These are phyloP conservation scores for Philereme transversata DNA, from an alignment of 2,888 invertebrate genomes.

Conservation along the genomic window DNA sequence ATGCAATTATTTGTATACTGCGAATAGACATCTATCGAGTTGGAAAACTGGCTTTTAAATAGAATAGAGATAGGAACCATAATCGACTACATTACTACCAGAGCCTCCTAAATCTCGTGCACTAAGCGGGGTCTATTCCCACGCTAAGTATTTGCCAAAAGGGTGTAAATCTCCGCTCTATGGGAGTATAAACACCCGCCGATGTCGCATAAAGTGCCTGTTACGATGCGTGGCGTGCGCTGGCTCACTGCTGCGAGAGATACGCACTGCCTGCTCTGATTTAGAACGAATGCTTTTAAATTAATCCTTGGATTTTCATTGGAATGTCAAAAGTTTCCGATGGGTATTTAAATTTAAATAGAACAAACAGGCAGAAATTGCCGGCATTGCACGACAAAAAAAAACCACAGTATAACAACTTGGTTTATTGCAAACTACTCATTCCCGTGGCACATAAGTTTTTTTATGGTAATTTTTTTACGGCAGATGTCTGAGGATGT, in stretches of 20 bases:
- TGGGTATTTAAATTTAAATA: neutral
- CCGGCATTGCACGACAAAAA: too few species aligned
- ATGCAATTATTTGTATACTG: neutral
- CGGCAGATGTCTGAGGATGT: too few species aligned
- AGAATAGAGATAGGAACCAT: neutral
- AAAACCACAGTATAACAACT: too few species aligned
- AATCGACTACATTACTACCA: conserved; percentile 3
- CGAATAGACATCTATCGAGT: neutral
- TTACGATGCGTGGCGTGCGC: conserved; percentile 36
- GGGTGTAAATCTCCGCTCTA: conserved; percentile 31
- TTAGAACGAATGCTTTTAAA: conserved; percentile 20
- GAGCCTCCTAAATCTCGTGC: conserved; percentile 17
- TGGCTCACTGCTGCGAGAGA: conserved; percentile 30
- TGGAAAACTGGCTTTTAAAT: neutral
- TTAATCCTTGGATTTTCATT: conserved; percentile 1
- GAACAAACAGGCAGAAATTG: neutral
- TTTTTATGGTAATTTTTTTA: too few species aligned
- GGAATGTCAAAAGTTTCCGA: neutral
- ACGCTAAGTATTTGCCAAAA: conserved; percentile 33
- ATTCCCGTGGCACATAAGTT: too few species aligned
- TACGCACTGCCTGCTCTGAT: conserved; percentile 30
- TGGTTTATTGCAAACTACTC: too few species aligned
- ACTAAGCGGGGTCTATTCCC: conserved; percentile 23
- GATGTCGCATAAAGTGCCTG: conserved; percentile 37
- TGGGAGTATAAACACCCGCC: conserved; percentile 34